A percentile compares a stretch with the other conserved stretches of the same genome.
phyloP scores from a whole-genome alignment of 2,888 invertebrate genomes.

The Silvanus unidentatus region DNA sequence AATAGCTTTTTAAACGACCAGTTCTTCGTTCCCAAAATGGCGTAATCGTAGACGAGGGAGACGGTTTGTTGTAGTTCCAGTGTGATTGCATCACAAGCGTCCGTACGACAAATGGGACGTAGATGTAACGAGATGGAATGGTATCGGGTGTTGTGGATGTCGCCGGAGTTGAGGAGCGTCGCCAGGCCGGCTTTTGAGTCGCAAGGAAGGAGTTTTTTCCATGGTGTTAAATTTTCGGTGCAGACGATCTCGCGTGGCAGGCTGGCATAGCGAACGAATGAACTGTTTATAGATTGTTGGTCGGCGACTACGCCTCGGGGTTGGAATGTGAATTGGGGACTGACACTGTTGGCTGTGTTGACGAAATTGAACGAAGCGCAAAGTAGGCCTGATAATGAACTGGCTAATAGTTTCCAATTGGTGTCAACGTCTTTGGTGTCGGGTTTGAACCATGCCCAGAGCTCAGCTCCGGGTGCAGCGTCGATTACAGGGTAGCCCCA shows the following conservation, averaged over 20 bases:
- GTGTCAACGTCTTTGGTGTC: constrained; percentile 64
- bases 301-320: constrained; percentile 59
- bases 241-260: constrained; percentile 94
- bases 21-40: constrained; percentile 60
- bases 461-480: constrained; percentile 89
- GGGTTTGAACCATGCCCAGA: constrained; percentile 86
- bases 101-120: constrained; percentile 66
- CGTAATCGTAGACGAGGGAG: constrained; percentile 79
- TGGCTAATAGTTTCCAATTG: constrained; percentile 83
- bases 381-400: constrained; percentile 88
- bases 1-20: constrained; percentile 86
- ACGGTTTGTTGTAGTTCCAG: constrained; percentile 82
- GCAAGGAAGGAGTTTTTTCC: constrained; percentile 96
- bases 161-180: constrained; percentile 80
- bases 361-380: constrained; percentile 96
- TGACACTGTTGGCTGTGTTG: constrained; percentile 74
- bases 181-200: constrained; percentile 83
- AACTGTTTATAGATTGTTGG: constrained; percentile 24
- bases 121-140: constrained; percentile 86
- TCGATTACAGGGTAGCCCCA: constrained; percentile 93
- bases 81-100: constrained; percentile 50
- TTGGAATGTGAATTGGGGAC: constrained; percentile 76
- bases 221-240: constrained; percentile 97
- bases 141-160: constrained; percentile 88
- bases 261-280: constrained; percentile 67